These are phyloP conservation scores for Salminus brasiliensis DNA, from an alignment of 2,113 vertebrate genomes.

Conservation along the genomic window DNA sequence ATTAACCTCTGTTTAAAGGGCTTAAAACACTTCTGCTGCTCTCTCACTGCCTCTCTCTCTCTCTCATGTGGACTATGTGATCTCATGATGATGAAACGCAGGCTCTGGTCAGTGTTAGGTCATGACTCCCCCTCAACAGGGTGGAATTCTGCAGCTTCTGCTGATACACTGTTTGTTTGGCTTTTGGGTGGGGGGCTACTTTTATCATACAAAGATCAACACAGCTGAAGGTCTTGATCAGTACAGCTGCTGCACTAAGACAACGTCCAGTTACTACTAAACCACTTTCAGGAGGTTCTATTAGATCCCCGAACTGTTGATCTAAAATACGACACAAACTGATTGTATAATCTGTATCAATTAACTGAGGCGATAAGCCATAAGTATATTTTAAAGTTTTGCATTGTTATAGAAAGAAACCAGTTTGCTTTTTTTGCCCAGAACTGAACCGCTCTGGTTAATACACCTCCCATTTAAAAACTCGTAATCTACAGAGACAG, in stretches of 20 bases:
- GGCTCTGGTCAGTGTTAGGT: constrained; percentile 41
- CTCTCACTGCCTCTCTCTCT: not conserved
- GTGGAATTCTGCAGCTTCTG: constrained; percentile 38
- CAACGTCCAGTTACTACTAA: not conserved
- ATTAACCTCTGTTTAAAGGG: no score
- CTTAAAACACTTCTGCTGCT: not conserved
- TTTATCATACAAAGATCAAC: constrained; percentile 24
- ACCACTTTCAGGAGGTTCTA: not conserved
- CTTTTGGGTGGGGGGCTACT: constrained; percentile 21
- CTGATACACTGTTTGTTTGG: constrained; percentile 31
- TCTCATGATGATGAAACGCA: constrained; percentile 45
- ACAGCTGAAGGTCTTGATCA: constrained; percentile 2
- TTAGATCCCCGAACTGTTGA: no score
- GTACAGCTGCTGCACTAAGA: not conserved
- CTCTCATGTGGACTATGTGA: constrained; percentile 20
- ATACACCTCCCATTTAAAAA: not conserved
- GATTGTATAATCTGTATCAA: no score
- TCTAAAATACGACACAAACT: no score
- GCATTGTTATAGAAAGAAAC: no score
- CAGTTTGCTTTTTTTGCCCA: no score
- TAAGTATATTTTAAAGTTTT: no score
- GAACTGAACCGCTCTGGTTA: not conserved
- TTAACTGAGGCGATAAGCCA: no score
- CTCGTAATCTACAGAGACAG: constrained; percentile 11
- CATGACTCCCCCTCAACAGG: constrained; percentile 27